These are phyloP conservation scores for Poecilia wingei DNA, from an alignment of 2,797 vertebrate genomes.

Conservation along the genomic window DNA sequence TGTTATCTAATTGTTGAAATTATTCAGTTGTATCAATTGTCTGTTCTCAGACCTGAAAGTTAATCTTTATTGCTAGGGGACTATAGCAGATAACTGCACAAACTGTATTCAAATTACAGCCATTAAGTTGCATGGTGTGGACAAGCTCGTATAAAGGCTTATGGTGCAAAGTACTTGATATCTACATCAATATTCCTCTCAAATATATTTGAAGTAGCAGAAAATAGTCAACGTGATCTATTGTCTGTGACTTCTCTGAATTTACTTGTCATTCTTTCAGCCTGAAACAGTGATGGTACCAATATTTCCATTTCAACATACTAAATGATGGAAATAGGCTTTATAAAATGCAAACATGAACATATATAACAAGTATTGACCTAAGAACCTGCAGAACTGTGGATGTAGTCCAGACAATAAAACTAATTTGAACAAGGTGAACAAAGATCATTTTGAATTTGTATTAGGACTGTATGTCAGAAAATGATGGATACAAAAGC, in stretches of 20 bases:
- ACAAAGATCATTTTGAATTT: slow-evolving; percentile 60
- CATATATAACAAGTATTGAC: slow-evolving; percentile 68
- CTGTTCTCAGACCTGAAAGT: slow-evolving; percentile 41
- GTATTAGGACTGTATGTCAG: slow-evolving; percentile 50
- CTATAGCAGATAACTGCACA: slow-evolving; percentile 40
- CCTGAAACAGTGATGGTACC: slow-evolving; percentile 67
- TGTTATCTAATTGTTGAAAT: slow-evolving; percentile 26
- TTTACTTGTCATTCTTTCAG: slow-evolving; percentile 70
- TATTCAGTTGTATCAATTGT: slow-evolving; percentile 27
- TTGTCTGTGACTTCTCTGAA: slow-evolving; percentile 64
- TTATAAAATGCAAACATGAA: slow-evolving; percentile 62
- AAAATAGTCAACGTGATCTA: slow-evolving; percentile 61
- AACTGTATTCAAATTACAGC: slow-evolving; percentile 66
- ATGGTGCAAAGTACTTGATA: slow-evolving; percentile 45
- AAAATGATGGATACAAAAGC: slow-evolving; percentile 30
- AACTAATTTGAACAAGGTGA: slow-evolving; percentile 58
- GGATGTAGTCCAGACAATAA: slow-evolving; percentile 59
- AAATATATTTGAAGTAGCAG: slow-evolving; percentile 75
- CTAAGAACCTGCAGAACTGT: slow-evolving; percentile 36
- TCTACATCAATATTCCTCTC: slow-evolving; percentile 36
- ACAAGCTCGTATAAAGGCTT: slow-evolving; percentile 70
- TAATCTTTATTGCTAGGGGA: slow-evolving; percentile 50
- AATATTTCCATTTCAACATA: slow-evolving; percentile 70
- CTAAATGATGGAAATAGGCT: slow-evolving; percentile 71
- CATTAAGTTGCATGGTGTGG: slow-evolving; percentile 32